Percentiles rank a stretch among this genome's conserved stretches.
phyloP scores from a whole-genome alignment of 1,140 invertebrate species.

The Telenomus remus region DNA sequence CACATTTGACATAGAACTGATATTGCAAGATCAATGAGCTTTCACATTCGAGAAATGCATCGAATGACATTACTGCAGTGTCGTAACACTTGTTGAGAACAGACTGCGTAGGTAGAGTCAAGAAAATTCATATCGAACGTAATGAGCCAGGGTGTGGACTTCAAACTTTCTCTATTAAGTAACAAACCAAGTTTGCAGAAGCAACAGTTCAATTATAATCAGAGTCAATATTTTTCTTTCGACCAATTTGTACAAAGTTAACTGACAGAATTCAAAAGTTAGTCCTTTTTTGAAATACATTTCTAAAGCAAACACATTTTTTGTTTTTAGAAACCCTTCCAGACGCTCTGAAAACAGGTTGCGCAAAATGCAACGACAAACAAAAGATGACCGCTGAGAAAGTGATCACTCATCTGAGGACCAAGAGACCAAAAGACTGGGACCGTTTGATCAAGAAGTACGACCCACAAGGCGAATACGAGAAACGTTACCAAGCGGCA shows the following conservation, averaged over 20 bases:
- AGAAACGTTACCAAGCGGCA: constrained; percentile 61
- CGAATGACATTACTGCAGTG: constrained; percentile 48
- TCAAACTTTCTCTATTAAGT: constrained; percentile 52
- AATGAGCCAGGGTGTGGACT: constrained; percentile 41
- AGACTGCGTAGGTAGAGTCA: constrained; percentile 50
- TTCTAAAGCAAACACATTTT: neutral
- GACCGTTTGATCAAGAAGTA: constrained; percentile 68
- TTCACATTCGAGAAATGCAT: constrained; percentile 66
- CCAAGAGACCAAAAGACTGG: constrained; percentile 69
- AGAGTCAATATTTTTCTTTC: neutral
- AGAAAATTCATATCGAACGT: constrained; percentile 38
- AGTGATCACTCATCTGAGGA: constrained; percentile 69
- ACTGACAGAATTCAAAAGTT: too few species aligned
- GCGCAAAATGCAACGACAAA: constrained; percentile 71
- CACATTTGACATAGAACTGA: constrained; percentile 60
- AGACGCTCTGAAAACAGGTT: constrained; percentile 68
- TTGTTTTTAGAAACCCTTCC: constrained; percentile 69
- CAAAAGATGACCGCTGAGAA: constrained; percentile 70
- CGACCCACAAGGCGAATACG: constrained; percentile 72
- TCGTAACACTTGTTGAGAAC: constrained; percentile 42
- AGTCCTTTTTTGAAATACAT: neutral
- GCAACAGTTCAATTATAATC: constrained; percentile 1
- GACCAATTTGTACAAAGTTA: too few species aligned
- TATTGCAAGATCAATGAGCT: constrained; percentile 67
- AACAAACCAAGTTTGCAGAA: constrained; percentile 35